phyloP scores from a whole-genome alignment of 2,888 invertebrate species.

The Elgonia sp. region DNA sequence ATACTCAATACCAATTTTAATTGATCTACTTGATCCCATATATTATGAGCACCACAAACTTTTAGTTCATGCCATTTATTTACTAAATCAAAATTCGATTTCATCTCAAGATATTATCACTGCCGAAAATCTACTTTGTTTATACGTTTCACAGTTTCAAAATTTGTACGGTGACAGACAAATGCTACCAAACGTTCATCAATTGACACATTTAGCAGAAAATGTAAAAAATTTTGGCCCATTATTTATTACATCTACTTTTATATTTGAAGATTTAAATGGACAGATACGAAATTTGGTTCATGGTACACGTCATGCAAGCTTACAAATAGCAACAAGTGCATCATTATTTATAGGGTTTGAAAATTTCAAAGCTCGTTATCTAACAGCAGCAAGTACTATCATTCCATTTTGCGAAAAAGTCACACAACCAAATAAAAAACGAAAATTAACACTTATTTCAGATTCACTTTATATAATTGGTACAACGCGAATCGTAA shows the following conservation, averaged over 20 bases:
- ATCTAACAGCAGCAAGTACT: neutral
- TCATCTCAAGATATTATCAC: neutral
- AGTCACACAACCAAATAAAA: neutral
- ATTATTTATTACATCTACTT: conserved; percentile 1
- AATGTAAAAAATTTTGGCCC: conserved; percentile 43
- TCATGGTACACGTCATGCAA: conserved; percentile 1
- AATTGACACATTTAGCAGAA: neutral
- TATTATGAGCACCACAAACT: conserved; percentile 38
- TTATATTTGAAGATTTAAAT: conserved; percentile 32
- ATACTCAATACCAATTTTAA: conserved; percentile 18
- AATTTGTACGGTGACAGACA: neutral
- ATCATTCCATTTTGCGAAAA: neutral
- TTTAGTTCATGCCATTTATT: conserved; percentile 14
- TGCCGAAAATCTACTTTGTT: neutral
- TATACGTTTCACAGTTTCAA: conserved; percentile 19
- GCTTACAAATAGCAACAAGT: neutral
- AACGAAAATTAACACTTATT: neutral
- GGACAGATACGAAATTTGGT: conserved; percentile 4
- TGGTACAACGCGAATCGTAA: neutral
- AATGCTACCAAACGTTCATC: conserved; percentile 30
- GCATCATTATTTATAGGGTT: neutral
- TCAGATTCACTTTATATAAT: neutral
- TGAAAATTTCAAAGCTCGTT: neutral
- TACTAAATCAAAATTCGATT: conserved; percentile 19
- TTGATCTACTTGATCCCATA: neutral